Evolutionary conservation across 2,888 invertebrate species (phyloP).

Genomic region (Callyntrura sp.): DNA sequence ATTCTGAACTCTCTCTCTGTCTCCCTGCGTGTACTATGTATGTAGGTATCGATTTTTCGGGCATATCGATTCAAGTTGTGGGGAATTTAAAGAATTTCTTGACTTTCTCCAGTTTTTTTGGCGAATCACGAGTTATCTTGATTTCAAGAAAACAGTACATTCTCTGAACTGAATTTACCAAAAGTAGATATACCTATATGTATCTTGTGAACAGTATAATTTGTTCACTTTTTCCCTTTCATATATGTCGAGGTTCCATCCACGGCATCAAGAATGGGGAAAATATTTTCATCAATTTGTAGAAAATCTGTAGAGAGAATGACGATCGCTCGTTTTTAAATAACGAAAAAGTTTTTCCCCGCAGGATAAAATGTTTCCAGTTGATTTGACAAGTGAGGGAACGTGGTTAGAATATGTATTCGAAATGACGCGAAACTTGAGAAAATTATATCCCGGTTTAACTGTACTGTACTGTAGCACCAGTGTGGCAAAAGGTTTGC

Average conservation of each 20-base stretch:
- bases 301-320: background rate
- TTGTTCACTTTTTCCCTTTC: too few relatives aligned
- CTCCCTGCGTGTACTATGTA: background rate
- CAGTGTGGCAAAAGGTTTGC: conserved; percentile 9
- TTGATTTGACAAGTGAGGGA: conserved; percentile 62
- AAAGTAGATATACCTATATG: too few relatives aligned
- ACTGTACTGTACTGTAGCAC: background rate
- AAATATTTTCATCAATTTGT: background rate
- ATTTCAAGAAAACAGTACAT: too few relatives aligned
- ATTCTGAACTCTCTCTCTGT: background rate
- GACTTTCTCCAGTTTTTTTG: background rate
- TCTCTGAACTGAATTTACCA: too few relatives aligned
- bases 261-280: background rate
- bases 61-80: background rate
- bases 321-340: background rate
- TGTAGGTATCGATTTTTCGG: conserved; percentile 8
- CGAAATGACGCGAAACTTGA: conserved; percentile 21
- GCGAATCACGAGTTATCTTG: too few relatives aligned
- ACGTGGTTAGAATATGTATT: conserved; percentile 61
- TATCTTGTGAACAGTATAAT: too few relatives aligned
- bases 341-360: conserved; percentile 28
- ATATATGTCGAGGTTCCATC: background rate
- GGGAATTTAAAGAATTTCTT: background rate
- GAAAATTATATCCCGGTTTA: conserved; percentile 55
- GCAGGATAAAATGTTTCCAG: conserved; percentile 41